These are phyloP conservation scores for Fregata magnificens DNA, from an alignment of 2,113 vertebrate genomes.

Conservation along the genomic window DNA sequence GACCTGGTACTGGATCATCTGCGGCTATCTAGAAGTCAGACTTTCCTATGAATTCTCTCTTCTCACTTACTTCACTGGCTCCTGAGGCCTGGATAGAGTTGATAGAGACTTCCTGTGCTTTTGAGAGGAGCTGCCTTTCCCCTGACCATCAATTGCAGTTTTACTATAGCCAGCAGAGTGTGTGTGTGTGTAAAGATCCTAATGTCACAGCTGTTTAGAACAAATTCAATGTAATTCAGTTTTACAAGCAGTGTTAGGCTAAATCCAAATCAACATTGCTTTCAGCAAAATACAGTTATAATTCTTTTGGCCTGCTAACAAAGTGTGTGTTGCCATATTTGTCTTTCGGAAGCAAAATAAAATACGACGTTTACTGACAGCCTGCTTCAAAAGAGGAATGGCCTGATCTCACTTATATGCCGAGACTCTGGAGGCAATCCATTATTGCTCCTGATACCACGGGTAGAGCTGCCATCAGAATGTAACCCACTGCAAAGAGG, in stretches of 20 bases:
- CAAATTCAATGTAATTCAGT: slow-evolving; percentile 48
- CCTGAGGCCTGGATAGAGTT: background rate
- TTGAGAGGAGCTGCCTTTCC: background rate
- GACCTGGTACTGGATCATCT: background rate
- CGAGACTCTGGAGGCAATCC: background rate
- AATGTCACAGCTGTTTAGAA: background rate
- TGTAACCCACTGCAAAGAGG: background rate
- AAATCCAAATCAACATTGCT: slow-evolving; percentile 65
- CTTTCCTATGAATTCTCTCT: background rate
- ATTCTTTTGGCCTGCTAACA: slow-evolving; percentile 37
- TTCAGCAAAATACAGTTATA: slow-evolving; percentile 39
- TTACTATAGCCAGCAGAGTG: background rate
- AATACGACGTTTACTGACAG: slow-evolving; percentile 63
- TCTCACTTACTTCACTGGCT: background rate
- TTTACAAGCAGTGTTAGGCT: slow-evolving; percentile 54
- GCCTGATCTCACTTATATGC: background rate
- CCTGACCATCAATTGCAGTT: background rate
- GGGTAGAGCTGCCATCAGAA: background rate
- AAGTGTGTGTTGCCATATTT: slow-evolving; percentile 29
- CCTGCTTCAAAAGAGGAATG: background rate
- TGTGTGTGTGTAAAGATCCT: background rate
- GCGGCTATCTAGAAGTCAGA: background rate
- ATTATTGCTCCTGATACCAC: background rate
- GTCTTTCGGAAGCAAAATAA: slow-evolving; percentile 39
- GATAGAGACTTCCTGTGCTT: background rate